Conservation (phyloP, 2,113 vertebrate genomes). For the Nipponia nippon region DNA sequence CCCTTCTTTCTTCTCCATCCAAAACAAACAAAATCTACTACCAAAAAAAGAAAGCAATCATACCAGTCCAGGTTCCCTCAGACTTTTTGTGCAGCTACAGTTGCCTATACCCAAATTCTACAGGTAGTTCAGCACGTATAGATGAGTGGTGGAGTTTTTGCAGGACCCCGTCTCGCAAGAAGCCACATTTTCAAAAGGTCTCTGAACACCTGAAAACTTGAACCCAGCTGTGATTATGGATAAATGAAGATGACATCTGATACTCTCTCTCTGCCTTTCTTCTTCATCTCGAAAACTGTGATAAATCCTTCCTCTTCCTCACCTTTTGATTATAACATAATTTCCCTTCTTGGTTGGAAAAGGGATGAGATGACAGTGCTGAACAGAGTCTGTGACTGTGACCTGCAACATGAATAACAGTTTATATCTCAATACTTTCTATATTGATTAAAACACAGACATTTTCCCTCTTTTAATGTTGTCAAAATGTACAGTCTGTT, state of each 20-base stretch:
- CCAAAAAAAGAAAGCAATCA: background rate
- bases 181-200: background rate
- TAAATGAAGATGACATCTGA: background rate
- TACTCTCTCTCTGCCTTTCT: background rate
- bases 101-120: background rate
- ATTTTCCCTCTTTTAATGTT: background rate
- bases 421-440: background rate
- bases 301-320: background rate
- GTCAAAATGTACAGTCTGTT: background rate
- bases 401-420: background rate
- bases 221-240: background rate
- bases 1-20: background rate
- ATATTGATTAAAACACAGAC: background rate
- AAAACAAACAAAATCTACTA: background rate
- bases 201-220: background rate
- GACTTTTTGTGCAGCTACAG: background rate
- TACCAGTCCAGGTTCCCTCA: background rate
- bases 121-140: background rate
- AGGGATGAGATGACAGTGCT: background rate
- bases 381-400: background rate
- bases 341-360: background rate
- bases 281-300: background rate
- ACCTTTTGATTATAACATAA: background rate
- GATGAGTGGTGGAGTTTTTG: background rate
- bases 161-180: background rate